These are phyloP conservation scores for Hemibagrus wyckioides DNA, from an alignment of 2,113 vertebrate genomes.

Conservation along the genomic window DNA sequence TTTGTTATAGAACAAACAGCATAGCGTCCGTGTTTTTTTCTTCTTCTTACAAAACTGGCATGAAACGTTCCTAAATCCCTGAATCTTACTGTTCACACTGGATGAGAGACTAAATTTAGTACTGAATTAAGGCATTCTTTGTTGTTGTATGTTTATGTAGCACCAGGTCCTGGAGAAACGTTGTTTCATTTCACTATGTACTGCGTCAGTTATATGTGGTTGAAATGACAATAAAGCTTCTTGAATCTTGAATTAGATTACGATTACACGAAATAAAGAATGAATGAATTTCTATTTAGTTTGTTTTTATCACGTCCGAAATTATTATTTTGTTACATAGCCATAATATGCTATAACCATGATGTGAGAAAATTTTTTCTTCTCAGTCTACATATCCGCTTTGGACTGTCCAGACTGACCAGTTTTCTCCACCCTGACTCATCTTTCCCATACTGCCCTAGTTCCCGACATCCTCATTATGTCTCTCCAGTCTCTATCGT, in stretches of 20 bases:
- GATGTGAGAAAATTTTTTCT: slow-evolving; percentile 2
- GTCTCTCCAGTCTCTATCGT: slow-evolving; percentile 10
- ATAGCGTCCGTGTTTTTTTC: background rate
- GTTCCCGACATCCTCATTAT: slow-evolving; percentile 8
- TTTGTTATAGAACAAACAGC: background rate
- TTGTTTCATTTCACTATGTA: too few relatives aligned
- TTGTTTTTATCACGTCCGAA: background rate
- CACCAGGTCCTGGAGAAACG: too few relatives aligned
- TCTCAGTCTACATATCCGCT: slow-evolving; percentile 44
- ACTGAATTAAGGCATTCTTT: too few relatives aligned
- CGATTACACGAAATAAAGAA: background rate
- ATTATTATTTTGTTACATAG: background rate
- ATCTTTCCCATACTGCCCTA: slow-evolving; percentile 43
- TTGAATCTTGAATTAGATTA: too few relatives aligned
- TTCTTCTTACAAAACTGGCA: too few relatives aligned
- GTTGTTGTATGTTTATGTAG: too few relatives aligned
- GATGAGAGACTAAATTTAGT: background rate
- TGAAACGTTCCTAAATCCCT: background rate
- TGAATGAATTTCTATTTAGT: background rate
- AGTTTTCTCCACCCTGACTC: slow-evolving; percentile 46
- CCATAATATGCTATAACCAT: background rate
- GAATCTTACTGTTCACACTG: background rate
- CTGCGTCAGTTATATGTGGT: too few relatives aligned
- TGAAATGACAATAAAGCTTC: too few relatives aligned
- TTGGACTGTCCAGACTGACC: slow-evolving; percentile 37